Conservation (phyloP, 1,140 invertebrate genomes). For the Aphaenogaster ashmeadi region DNA sequence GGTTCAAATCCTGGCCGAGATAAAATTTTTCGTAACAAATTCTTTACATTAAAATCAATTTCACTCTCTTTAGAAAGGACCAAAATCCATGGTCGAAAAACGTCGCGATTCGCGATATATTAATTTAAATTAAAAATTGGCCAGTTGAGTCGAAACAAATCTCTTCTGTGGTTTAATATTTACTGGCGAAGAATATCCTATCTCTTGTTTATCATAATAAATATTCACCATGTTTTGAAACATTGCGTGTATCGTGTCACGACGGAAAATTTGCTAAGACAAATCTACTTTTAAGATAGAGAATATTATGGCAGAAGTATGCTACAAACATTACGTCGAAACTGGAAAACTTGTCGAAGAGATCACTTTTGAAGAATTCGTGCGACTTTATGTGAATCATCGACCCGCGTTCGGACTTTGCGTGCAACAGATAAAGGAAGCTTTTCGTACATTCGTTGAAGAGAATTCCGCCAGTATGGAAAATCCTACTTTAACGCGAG, state of each 20-base stretch:
- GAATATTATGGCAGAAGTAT: constrained; percentile 90
- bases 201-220: not conserved
- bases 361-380: constrained; percentile 91
- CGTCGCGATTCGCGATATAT: too few relatives aligned
- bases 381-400: constrained; percentile 92
- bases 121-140: too few relatives aligned
- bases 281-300: constrained; percentile 87
- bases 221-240: not conserved
- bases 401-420: constrained; percentile 88
- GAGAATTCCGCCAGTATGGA: constrained; percentile 23
- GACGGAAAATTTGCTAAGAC: not conserved
- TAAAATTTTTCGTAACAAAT: too few relatives aligned
- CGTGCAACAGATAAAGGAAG: constrained; percentile 77
- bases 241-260: not conserved
- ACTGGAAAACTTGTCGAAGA: constrained; percentile 87
- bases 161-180: too few relatives aligned
- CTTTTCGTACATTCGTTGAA: constrained; percentile 72
- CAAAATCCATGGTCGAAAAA: too few relatives aligned
- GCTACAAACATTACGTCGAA: constrained; percentile 88
- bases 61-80: too few relatives aligned
- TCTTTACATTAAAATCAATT: too few relatives aligned
- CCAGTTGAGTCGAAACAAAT: too few relatives aligned
- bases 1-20: too few relatives aligned
- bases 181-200: too few relatives aligned
- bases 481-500: constrained; percentile 68